phyloP scores from a whole-genome alignment of 2,888 invertebrate genomes.

The Thumatha senex region DNA sequence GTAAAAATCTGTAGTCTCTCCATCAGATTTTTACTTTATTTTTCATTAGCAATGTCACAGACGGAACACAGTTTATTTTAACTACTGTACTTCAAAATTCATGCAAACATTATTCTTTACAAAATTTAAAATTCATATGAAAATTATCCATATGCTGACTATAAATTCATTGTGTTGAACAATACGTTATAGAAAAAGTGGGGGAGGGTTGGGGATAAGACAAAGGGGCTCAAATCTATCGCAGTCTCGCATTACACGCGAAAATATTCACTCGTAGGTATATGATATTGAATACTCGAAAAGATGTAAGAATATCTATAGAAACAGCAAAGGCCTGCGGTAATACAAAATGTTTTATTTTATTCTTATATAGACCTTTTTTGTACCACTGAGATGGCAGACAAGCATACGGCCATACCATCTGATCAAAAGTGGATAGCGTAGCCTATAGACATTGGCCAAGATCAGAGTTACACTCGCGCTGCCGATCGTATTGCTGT shows the following conservation, averaged over 20 bases:
- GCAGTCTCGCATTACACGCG: slow-evolving; percentile 51
- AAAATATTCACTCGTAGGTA: slow-evolving; percentile 40
- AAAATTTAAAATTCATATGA: slow-evolving; percentile 13
- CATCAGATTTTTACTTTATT: too few species aligned
- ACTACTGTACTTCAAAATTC: too few species aligned
- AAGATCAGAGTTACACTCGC: too few species aligned
- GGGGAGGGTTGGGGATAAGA: slow-evolving; percentile 21
- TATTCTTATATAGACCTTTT: not conserved
- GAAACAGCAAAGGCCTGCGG: slow-evolving; percentile 19
- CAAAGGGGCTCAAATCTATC: slow-evolving; percentile 41
- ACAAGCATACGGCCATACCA: too few species aligned
- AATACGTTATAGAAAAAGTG: slow-evolving; percentile 11
- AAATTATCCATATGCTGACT: slow-evolving; percentile 17
- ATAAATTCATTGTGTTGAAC: slow-evolving; percentile 13
- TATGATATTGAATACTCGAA: slow-evolving; percentile 38
- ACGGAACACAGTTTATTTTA: too few species aligned
- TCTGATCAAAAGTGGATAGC: too few species aligned
- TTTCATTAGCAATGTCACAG: too few species aligned
- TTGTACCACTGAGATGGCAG: too few species aligned
- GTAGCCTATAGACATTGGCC: too few species aligned
- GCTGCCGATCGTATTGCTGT: too few species aligned
- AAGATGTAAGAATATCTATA: slow-evolving; percentile 10
- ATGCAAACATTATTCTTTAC: not conserved
- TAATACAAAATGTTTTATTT: not conserved
- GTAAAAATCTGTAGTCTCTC: too few species aligned